These are phyloP conservation scores for Nycticorax nycticorax DNA, from an alignment of 2,113 vertebrate species.

Conservation along the genomic window DNA sequence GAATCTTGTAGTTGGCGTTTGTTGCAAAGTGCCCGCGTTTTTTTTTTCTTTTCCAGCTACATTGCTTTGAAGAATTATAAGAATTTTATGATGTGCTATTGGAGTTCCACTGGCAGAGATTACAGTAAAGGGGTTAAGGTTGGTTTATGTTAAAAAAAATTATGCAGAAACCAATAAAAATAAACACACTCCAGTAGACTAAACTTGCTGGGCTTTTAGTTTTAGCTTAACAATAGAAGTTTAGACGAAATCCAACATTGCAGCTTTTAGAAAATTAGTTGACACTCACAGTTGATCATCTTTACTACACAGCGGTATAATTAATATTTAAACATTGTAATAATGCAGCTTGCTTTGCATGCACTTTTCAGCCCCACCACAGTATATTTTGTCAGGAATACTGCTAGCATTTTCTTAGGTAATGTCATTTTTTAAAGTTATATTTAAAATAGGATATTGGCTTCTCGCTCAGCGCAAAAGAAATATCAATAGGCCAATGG, in stretches of 20 bases:
- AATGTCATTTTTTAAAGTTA: constrained; percentile 72
- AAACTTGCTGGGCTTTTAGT: constrained; percentile 83
- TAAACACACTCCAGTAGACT: constrained; percentile 81
- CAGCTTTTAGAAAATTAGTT: constrained; percentile 89
- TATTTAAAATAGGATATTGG: constrained; percentile 67
- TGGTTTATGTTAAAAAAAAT: constrained; percentile 81
- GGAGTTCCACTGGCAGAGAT: constrained; percentile 79
- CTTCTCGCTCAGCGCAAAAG: constrained; percentile 48
- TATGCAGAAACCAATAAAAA: constrained; percentile 85
- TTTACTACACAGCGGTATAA: constrained; percentile 97
- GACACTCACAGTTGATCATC: constrained; percentile 95
- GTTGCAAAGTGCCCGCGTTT: constrained; percentile 70
- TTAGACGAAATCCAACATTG: constrained; percentile 78
- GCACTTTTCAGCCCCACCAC: constrained; percentile 94
- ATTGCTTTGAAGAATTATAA: constrained; percentile 81
- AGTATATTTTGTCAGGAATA: constrained; percentile 95
- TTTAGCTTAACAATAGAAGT: constrained; percentile 81
- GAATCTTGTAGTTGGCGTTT: constrained; percentile 67
- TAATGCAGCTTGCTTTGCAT: constrained; percentile 97
- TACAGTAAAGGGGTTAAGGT: constrained; percentile 82
- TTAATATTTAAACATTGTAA: constrained; percentile 99
- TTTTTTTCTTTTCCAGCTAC: constrained; percentile 66
- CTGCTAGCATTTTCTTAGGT: constrained; percentile 72
- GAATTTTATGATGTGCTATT: constrained; percentile 80
- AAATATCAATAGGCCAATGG: constrained; percentile 57